A percentile compares a stretch with the other conserved stretches of the same genome.
phyloP scores from a whole-genome alignment of 2,113 vertebrate genomes.

The Oreotrochilus melanogaster region DNA sequence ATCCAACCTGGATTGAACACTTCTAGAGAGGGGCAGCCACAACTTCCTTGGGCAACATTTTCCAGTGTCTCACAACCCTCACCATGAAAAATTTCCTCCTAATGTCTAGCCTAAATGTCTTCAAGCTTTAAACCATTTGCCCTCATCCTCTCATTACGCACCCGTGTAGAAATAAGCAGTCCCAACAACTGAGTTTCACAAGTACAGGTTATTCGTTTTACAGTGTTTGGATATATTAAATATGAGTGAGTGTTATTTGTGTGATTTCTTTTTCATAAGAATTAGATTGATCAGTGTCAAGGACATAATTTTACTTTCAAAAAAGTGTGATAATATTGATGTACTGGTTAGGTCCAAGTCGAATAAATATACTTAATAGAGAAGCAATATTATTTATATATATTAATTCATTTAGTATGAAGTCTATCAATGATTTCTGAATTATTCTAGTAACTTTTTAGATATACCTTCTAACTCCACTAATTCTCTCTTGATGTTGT shows the following conservation, averaged over 20 bases:
- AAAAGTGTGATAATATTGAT: not conserved
- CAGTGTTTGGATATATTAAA: not conserved
- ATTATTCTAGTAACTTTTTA: not conserved
- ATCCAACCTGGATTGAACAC: no score
- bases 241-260: not conserved
- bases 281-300: not conserved
- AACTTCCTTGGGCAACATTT: no score
- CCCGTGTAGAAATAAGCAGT: not conserved
- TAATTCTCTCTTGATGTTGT: not conserved
- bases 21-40: no score
- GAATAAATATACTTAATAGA: not conserved
- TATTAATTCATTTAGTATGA: not conserved
- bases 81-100: no score
- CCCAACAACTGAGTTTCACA: not conserved
- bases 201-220: not conserved
- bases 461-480: not conserved
- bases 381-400: not conserved
- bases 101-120: no score
- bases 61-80: no score
- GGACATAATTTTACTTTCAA: not conserved
- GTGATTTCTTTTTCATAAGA: not conserved
- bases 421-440: not conserved
- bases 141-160: no score
- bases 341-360: not conserved
- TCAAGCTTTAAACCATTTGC: no score